phyloP scores from a whole-genome alignment of 2,888 invertebrate genomes.

The Acrobasis repandana region DNA sequence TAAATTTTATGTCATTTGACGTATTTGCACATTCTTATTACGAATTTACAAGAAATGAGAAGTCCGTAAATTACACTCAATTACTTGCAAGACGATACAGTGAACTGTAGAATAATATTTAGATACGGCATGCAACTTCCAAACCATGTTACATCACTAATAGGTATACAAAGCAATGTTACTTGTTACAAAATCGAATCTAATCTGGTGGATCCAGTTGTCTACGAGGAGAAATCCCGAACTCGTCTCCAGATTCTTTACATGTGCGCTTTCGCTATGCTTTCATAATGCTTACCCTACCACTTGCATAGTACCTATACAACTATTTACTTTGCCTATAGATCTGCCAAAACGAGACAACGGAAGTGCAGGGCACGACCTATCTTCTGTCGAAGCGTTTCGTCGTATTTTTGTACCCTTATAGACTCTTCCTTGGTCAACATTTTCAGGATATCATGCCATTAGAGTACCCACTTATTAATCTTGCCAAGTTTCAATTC shows the following conservation, averaged over 20 bases:
- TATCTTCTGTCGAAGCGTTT: no score
- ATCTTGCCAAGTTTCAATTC: no score
- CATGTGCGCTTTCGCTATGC: constrained; percentile 2
- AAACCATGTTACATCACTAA: constrained; percentile 7
- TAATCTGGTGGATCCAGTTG: constrained; percentile 14
- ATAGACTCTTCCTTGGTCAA: no score
- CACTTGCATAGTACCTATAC: not conserved
- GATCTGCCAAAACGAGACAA: no score
- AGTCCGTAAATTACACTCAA: not conserved
- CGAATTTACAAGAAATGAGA: not conserved
- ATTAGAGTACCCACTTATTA: no score
- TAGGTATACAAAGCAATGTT: not conserved
- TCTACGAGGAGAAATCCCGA: constrained; percentile 7
- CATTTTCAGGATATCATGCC: no score
- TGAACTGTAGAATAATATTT: constrained; percentile 13
- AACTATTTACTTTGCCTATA: not conserved
- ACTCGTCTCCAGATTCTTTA: constrained; percentile 6
- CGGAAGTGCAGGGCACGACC: no score
- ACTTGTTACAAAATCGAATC: constrained; percentile 21
- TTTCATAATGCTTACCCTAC: not conserved
- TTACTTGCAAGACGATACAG: not conserved
- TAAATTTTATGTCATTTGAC: not conserved
- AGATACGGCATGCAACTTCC: constrained; percentile 15
- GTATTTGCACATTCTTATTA: not conserved
- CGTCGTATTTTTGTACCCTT: no score